Conservation (phyloP, 1,140 invertebrate genomes). For the Drosophila repleta region DNA sequence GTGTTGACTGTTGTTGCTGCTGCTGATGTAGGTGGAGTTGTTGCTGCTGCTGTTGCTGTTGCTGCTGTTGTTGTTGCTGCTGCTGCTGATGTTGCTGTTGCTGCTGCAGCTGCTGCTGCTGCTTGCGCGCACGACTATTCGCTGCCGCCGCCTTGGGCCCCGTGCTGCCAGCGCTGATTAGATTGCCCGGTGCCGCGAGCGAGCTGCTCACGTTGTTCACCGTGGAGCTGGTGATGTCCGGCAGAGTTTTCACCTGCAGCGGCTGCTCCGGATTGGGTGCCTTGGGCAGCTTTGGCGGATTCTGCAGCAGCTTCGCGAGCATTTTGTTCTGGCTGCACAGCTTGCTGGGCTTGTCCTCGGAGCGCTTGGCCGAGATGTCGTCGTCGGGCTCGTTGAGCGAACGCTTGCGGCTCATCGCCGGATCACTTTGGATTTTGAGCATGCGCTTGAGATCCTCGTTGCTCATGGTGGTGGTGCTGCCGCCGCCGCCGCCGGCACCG, state of each 20-base stretch:
- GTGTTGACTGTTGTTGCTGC: slow-evolving; percentile 76
- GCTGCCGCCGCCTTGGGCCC: slow-evolving; percentile 64
- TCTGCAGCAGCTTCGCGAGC: slow-evolving; percentile 92
- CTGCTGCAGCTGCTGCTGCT: slow-evolving; percentile 66
- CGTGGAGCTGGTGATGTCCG: slow-evolving; percentile 86
- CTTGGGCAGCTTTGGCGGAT: slow-evolving; percentile 87
- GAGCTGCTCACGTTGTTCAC: slow-evolving; percentile 64
- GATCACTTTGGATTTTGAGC: slow-evolving; percentile 85
- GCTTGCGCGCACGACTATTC: slow-evolving; percentile 60
- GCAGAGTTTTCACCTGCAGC: slow-evolving; percentile 85
- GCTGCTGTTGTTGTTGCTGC: slow-evolving; percentile 51
- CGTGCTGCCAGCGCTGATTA: slow-evolving; percentile 66
- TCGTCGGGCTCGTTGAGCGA: slow-evolving; percentile 88
- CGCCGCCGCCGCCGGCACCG: slow-evolving; percentile 19
- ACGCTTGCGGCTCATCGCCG: slow-evolving; percentile 87
- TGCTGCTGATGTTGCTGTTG: slow-evolving; percentile 59
- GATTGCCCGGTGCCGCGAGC: slow-evolving; percentile 63
- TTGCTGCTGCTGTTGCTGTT: slow-evolving; percentile 59
- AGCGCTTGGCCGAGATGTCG: slow-evolving; percentile 85
- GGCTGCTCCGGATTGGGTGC: slow-evolving; percentile 88
- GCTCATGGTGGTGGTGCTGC: slow-evolving; percentile 60
- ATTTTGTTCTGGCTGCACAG: slow-evolving; percentile 94
- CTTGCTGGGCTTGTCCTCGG: slow-evolving; percentile 86
- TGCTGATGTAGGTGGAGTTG: slow-evolving; percentile 57
- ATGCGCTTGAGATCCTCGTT: slow-evolving; percentile 83